Evolutionary conservation across 2,113 vertebrate genomes (phyloP).

Genomic region (Carollia perspicillata): DNA sequence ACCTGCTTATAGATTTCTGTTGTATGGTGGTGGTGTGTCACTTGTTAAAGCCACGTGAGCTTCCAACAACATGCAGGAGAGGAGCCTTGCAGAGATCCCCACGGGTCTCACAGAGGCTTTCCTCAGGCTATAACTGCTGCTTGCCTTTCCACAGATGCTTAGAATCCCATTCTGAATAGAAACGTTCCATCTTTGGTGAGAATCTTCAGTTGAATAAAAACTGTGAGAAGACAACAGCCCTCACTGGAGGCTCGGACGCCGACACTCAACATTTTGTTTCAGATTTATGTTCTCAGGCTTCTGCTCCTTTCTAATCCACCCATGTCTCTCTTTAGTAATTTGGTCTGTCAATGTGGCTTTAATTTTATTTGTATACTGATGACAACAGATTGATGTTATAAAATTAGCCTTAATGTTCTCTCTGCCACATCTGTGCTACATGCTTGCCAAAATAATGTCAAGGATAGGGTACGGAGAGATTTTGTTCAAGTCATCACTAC

Average conservation of each 20-base stretch:
- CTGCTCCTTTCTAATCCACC: constrained; percentile 56
- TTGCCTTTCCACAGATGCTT: neutral
- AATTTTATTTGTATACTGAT: constrained; percentile 73
- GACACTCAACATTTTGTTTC: constrained; percentile 33
- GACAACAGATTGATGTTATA: constrained; percentile 77
- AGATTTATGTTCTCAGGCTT: constrained; percentile 38
- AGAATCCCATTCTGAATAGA: neutral
- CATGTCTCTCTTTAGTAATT: constrained; percentile 52
- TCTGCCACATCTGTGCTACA: constrained; percentile 72
- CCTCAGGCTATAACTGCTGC: neutral
- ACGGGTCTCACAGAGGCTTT: neutral
- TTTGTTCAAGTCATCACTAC: constrained; percentile 56
- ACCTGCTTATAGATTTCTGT: neutral
- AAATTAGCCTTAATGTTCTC: constrained; percentile 79
- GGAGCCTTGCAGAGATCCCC: neutral
- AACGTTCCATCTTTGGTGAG: constrained; percentile 40
- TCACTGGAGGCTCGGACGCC: neutral
- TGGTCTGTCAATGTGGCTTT: constrained; percentile 63
- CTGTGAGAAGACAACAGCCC: neutral
- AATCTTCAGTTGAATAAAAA: constrained; percentile 17
- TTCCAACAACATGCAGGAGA: neutral
- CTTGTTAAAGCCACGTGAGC: neutral
- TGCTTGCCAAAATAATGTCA: constrained; percentile 76
- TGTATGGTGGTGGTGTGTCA: neutral
- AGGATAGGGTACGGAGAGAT: constrained; percentile 70